A percentile compares a stretch with the other conserved stretches of the same genome.
Conservation (phyloP, 2,797 vertebrate species). For the Xenops minutus region DNA sequence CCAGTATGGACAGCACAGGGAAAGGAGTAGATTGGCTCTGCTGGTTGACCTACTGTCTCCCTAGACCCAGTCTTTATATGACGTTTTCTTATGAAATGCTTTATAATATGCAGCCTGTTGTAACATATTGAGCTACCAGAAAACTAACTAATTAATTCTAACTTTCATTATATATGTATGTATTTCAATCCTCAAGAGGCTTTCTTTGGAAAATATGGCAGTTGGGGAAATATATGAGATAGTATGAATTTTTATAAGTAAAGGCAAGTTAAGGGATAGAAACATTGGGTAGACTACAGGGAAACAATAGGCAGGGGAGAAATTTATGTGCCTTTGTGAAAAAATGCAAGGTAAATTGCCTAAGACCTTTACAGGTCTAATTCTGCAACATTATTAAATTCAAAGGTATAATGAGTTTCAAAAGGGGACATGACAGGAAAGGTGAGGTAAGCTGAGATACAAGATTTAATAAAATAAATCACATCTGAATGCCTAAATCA, state of each 20-base stretch:
- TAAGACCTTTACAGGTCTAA: background rate
- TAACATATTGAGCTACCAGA: background rate
- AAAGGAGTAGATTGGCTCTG: background rate
- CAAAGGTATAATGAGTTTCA: background rate
- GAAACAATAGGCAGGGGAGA: background rate
- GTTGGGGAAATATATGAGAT: background rate
- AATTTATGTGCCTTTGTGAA: background rate
- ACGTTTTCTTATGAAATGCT: background rate
- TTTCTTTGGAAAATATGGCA: background rate
- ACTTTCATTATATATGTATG: background rate
- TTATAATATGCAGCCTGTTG: background rate
- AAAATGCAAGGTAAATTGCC: background rate
- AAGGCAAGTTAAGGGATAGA: background rate
- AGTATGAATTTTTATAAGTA: background rate
- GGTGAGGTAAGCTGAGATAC: background rate
- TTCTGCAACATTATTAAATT: conserved; percentile 6
- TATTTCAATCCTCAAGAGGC: background rate
- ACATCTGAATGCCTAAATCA: background rate
- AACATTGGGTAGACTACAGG: background rate
- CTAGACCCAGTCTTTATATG: background rate
- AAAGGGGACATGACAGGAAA: conserved; percentile 11
- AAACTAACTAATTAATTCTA: background rate
- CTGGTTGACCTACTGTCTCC: background rate
- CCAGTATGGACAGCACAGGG: background rate
- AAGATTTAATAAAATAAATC: conserved; percentile 23